phyloP scores from a whole-genome alignment of 2,888 invertebrate species.

The Mesoligia furuncula region DNA sequence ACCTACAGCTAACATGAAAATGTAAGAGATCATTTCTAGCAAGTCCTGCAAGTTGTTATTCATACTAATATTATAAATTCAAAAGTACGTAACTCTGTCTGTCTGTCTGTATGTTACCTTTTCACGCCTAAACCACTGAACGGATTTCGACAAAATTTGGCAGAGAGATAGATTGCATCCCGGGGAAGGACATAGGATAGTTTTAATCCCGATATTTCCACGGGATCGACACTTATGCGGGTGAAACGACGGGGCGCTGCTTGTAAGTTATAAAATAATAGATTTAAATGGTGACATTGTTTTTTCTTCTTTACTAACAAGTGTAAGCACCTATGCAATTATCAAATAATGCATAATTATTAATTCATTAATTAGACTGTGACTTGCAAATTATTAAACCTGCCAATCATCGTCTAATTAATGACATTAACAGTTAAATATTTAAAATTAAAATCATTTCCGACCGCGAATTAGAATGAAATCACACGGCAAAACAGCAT shows the following conservation, averaged over 20 bases:
- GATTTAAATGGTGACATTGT: neutral
- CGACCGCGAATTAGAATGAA: conserved; percentile 54
- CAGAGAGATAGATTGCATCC: too few species aligned
- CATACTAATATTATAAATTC: too few species aligned
- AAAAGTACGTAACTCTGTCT: too few species aligned
- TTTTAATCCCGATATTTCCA: too few species aligned
- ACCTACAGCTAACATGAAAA: neutral
- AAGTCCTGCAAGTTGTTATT: neutral
- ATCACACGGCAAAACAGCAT: conserved; percentile 70
- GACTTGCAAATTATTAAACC: neutral
- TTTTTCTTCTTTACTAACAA: neutral
- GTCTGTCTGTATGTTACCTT: too few species aligned
- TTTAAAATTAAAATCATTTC: conserved; percentile 41
- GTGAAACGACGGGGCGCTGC: too few species aligned
- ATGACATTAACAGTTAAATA: conserved; percentile 30
- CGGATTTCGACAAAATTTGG: too few species aligned
- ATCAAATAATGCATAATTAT: neutral
- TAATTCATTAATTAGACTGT: neutral
- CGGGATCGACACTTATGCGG: too few species aligned
- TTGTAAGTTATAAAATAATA: neutral
- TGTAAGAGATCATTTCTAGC: too few species aligned
- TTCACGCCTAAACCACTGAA: too few species aligned
- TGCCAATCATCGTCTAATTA: conserved; percentile 11
- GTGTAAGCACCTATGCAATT: neutral
- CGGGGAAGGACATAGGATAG: too few species aligned